Base-by-base conservation (phyloP, 2,113 vertebrate species). In the Grallaria varia region DNA sequence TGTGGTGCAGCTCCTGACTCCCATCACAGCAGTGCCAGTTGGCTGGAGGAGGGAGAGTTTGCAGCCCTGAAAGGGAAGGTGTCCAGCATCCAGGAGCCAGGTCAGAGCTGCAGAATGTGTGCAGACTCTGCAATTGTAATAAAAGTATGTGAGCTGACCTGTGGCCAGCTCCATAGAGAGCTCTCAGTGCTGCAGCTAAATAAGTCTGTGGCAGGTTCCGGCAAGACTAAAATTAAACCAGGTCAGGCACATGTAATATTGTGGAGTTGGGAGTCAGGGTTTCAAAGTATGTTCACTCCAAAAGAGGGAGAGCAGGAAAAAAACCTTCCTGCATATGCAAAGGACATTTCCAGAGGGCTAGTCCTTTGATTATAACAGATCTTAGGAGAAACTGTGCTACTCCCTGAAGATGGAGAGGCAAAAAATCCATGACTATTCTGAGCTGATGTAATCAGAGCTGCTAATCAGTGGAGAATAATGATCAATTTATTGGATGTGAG, bases 401-500 rank as follows among this genome's bases (percentile, higher is more conserved):
- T 69, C 44, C 90, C 93, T 95, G 87, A 95, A 93, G 93, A 63
- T 13, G 23, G 47, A 16, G 35, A n/a, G 15, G 5, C 45, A 58
- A 71, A 33, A 68, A 18, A 45, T 18, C 28, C 10, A 0, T 53
- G 84, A 72, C 78, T 90, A 25, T 77, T 90, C 50, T 16, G 69
- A 89, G 62, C 75, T 81, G 71, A 77, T 85, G 60, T 89, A 89
- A 92, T 72, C 35, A 2, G 10, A 91, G 56, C 84, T 66, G 62
- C 76, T 95, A 88, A 96, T 95, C 90, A 93, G 94, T 69, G 55
- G 78, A 91, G 86, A 95, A 93, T 94, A 94, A 93, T 28, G 89
- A 91, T 96, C 73, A 80, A 42, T 96, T 93, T 90, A 92, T 91
- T 81, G 87, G 79, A 78, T 91, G 73, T 25, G 89, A 89, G 85